phyloP scores from a whole-genome alignment of 2,888 invertebrate genomes.

The Melolontha melolontha region DNA sequence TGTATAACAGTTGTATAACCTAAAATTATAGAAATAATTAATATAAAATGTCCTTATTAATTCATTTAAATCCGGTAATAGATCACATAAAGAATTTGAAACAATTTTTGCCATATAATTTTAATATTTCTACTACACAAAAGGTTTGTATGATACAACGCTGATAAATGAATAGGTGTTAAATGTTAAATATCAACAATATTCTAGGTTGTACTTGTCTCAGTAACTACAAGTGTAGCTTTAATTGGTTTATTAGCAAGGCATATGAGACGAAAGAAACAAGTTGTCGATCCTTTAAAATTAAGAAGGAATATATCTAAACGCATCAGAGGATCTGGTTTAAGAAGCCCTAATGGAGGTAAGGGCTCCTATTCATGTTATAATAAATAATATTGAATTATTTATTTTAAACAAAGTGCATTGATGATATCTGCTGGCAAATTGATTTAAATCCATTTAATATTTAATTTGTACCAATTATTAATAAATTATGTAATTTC shows the following conservation, averaged over 20 bases:
- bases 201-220: constrained; percentile 76
- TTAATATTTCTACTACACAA: constrained; percentile 75
- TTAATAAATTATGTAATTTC: not conserved
- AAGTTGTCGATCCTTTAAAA: constrained; percentile 72
- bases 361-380: constrained; percentile 32
- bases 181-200: not conserved
- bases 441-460: too few species aligned
- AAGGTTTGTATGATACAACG: constrained; percentile 68
- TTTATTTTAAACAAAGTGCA: too few species aligned
- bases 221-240: constrained; percentile 82
- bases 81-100: constrained; percentile 70
- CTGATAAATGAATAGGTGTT: constrained; percentile 12
- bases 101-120: constrained; percentile 63
- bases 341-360: constrained; percentile 78
- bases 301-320: constrained; percentile 71
- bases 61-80: constrained; percentile 70
- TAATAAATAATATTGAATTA: not conserved
- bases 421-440: too few species aligned
- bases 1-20: constrained; percentile 38
- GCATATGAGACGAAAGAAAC: constrained; percentile 79
- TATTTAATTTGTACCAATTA: too few species aligned
- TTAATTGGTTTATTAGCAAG: constrained; percentile 86
- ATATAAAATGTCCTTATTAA: constrained; percentile 63
- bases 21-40: constrained; percentile 21
- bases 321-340: constrained; percentile 71